phyloP scores from a whole-genome alignment of 1,140 invertebrate genomes.

The Melipona quadrifasciata region DNA sequence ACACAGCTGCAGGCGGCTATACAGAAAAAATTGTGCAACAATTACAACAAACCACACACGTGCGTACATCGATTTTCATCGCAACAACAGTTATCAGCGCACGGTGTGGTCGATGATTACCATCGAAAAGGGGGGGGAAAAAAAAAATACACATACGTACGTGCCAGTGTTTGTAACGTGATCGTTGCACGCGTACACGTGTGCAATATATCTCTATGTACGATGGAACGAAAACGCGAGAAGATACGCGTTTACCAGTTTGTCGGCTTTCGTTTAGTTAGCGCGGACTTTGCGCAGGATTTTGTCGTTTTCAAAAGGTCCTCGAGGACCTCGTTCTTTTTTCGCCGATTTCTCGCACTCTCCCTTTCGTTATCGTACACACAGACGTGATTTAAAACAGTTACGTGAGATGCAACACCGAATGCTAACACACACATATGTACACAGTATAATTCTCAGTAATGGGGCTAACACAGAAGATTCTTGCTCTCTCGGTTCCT shows the following conservation, averaged over 20 bases:
- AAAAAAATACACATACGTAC: conserved; percentile 17
- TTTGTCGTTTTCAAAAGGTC: no score
- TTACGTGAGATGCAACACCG: conserved; percentile 66
- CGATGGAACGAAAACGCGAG: background rate
- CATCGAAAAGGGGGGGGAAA: background rate
- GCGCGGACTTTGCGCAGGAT: no score
- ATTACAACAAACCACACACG: conserved; percentile 48
- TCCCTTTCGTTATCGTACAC: background rate
- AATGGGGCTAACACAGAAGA: conserved; percentile 61
- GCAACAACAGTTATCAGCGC: conserved; percentile 3
- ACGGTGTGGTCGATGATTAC: background rate
- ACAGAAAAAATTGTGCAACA: conserved; percentile 59
- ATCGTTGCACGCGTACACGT: conserved; percentile 2
- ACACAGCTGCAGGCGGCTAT: conserved; percentile 79
- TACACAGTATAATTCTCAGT: conserved; percentile 50
- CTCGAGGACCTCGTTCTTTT: no score
- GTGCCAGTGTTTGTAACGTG: conserved; percentile 12
- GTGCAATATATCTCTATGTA: background rate
- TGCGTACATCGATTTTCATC: conserved; percentile 32
- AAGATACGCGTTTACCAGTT: background rate
- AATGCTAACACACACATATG: conserved; percentile 62
- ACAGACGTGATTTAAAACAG: background rate
- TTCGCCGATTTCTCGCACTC: background rate
- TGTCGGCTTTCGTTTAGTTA: background rate
- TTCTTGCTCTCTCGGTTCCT: conserved; percentile 65